These are phyloP conservation scores for Nomada lathburiana DNA, from an alignment of 2,888 invertebrate species.

Conservation along the genomic window DNA sequence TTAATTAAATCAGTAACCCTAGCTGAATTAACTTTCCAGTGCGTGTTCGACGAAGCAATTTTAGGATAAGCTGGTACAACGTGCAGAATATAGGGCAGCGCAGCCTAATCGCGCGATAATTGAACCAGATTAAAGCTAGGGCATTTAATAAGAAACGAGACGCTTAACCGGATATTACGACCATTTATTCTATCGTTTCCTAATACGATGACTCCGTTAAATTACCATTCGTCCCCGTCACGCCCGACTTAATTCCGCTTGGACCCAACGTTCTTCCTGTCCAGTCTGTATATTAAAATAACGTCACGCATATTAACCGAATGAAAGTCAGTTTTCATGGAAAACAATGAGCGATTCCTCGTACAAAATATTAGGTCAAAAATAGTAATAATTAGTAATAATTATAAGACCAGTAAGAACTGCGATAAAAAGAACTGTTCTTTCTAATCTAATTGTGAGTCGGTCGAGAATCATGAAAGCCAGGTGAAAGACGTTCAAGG, in stretches of 20 bases:
- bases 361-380: too few relatives aligned
- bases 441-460: too few relatives aligned
- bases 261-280: neutral
- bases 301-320: too few relatives aligned
- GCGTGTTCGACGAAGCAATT: conserved; percentile 52
- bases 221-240: neutral
- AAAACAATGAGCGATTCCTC: too few relatives aligned
- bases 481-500: too few relatives aligned
- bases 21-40: conserved; percentile 37
- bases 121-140: conserved; percentile 32
- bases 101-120: conserved; percentile 41
- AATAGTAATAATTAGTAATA: too few relatives aligned
- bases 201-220: conserved; percentile 2
- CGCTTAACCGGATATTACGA: conserved; percentile 22
- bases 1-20: conserved; percentile 56
- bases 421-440: too few relatives aligned
- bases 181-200: conserved; percentile 11
- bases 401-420: too few relatives aligned
- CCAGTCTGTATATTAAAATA: neutral
- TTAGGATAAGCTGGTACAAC: conserved; percentile 45
- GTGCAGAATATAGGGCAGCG: conserved; percentile 33
- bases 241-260: neutral
- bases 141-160: conserved; percentile 29
- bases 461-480: too few relatives aligned
- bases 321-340: too few relatives aligned